Conservation (phyloP, 2,888 invertebrate species). For the Drosophila hamatofila region DNA sequence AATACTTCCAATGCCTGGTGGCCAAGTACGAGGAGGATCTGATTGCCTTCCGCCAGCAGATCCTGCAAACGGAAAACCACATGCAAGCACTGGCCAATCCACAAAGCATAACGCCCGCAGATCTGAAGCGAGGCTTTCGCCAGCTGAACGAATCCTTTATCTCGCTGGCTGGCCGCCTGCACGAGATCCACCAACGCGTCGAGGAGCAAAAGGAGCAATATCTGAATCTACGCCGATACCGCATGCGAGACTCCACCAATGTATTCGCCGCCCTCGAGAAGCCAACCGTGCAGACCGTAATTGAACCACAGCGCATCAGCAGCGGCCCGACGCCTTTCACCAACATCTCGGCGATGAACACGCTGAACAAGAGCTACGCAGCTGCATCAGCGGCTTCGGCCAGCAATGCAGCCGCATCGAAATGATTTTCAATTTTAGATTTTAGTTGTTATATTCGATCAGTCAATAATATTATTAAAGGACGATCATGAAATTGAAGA, state of each 20-base stretch:
- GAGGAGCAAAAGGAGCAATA: conserved; percentile 94
- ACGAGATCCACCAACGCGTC: conserved; percentile 91
- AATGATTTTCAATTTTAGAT: conserved; percentile 23
- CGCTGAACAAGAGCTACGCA: conserved; percentile 76
- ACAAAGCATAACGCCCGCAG: conserved; percentile 89
- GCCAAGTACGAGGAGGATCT: conserved; percentile 90
- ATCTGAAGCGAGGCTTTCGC: conserved; percentile 91
- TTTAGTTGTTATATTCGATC: conserved; percentile 28
- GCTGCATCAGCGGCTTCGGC: conserved; percentile 54
- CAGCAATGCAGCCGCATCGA: conserved; percentile 48
- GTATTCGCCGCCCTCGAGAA: conserved; percentile 88
- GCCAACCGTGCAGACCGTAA: conserved; percentile 74
- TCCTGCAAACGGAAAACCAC: conserved; percentile 90
- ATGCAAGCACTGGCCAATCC: conserved; percentile 88
- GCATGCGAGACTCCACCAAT: conserved; percentile 90
- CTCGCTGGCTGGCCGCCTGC: conserved; percentile 93
- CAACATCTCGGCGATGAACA: conserved; percentile 80
- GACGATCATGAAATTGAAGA: background rate
- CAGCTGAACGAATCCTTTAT: conserved; percentile 94
- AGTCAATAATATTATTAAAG: conserved; percentile 45
- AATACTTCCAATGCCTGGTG: conserved; percentile 90
- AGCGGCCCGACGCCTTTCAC: conserved; percentile 89
- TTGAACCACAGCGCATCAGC: conserved; percentile 85
- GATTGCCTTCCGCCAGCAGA: conserved; percentile 89
- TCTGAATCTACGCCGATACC: conserved; percentile 91